phyloP scores from a whole-genome alignment of 35 echinoderm and acorn worm genomes.

The Apostichopus japonicus region DNA sequence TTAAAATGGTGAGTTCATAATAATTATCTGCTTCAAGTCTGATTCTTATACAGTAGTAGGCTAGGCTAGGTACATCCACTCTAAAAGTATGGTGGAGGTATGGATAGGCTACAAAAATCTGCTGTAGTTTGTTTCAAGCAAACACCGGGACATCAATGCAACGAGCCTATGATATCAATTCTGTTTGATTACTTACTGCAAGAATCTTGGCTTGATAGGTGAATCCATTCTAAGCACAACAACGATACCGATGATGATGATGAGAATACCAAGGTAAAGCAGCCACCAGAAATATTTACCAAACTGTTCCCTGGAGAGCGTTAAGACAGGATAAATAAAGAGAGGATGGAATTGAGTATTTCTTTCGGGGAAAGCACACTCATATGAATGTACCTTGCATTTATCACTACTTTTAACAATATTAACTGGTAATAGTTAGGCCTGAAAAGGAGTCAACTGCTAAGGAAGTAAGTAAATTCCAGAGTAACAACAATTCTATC shows the following conservation, averaged over 20 bases:
- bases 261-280: neutral
- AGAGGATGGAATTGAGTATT: neutral
- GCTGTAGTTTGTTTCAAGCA: no score
- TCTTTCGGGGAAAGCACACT: neutral
- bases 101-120: no score
- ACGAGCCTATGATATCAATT: no score
- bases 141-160: no score
- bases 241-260: neutral
- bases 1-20: no score
- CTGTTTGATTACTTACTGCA: neutral
- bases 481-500: no score
- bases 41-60: no score
- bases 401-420: neutral
- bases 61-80: no score
- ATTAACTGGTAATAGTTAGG: neutral
- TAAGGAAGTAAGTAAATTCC: no score
- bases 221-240: constrained; percentile 28
- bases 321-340: neutral
- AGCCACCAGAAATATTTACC: constrained; percentile 16
- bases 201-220: constrained; percentile 29
- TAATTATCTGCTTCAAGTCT: no score
- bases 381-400: neutral
- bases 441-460: no score
- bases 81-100: no score
- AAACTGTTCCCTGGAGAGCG: neutral